Evolutionary conservation across 2,797 vertebrate species (phyloP).

Genomic region (Distichodus sexfasciatus): DNA sequence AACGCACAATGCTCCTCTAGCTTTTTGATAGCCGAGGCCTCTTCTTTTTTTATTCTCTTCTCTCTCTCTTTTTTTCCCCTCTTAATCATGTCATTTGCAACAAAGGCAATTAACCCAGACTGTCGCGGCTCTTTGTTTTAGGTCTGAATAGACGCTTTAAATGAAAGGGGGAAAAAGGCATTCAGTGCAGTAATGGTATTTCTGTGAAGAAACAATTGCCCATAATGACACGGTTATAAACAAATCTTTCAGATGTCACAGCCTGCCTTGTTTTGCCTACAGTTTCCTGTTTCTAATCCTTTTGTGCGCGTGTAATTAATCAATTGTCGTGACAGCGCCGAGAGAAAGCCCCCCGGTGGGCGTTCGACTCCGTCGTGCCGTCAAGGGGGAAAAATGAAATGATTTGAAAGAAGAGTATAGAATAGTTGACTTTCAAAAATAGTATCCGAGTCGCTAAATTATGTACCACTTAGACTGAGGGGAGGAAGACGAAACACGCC

Average conservation of each 20-base stretch:
- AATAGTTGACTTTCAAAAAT: constrained; percentile 55
- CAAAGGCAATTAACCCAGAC: constrained; percentile 82
- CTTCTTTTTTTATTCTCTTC: too few relatives aligned
- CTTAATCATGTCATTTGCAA: constrained; percentile 77
- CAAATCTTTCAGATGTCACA: constrained; percentile 81
- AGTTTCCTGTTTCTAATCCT: constrained; percentile 71
- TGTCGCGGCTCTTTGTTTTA: constrained; percentile 81
- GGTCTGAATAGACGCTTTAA: constrained; percentile 74
- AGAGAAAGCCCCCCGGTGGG: constrained; percentile 63
- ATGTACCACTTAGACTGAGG: constrained; percentile 43
- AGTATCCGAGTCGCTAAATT: constrained; percentile 54
- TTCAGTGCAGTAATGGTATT: constrained; percentile 74
- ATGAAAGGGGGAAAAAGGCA: constrained; percentile 78
- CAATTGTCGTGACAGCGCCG: constrained; percentile 70
- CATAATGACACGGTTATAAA: constrained; percentile 81
- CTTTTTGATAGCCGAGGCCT: constrained; percentile 64
- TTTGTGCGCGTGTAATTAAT: constrained; percentile 69
- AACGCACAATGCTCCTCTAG: constrained; percentile 68
- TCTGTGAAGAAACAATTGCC: constrained; percentile 80
- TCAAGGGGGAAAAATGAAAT: constrained; percentile 68
- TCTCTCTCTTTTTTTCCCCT: too few relatives aligned
- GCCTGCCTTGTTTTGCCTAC: constrained; percentile 69
- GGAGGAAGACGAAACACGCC: not conserved
- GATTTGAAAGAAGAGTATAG: constrained; percentile 53
- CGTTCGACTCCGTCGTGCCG: constrained; percentile 68